Evolutionary conservation across 2,888 invertebrate species (phyloP), one percentile per base, ranked within the genome.

Genomic region (Ophraella communa): DNA sequence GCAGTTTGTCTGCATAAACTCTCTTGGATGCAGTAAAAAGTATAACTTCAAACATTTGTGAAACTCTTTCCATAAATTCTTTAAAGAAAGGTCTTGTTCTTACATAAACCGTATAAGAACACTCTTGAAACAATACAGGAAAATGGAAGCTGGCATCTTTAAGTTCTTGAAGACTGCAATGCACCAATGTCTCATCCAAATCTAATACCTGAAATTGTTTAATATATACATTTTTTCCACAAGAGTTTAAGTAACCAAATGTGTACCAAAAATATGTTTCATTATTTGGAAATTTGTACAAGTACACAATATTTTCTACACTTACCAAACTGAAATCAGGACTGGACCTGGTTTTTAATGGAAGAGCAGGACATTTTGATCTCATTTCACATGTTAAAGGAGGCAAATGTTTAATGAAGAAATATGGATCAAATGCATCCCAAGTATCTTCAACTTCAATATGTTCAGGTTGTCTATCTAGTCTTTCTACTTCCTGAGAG

Each of bases 21-120:
- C 95, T 87, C 84, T 97, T 97, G 78, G 95, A 95, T 44, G 97
- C 97, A 0, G 97, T 98, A 85, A 98, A 98, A 61, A 97, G 84
- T 58, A 96, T 96, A 21, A 97, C 95, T 39, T 71, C 71, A 20
- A 69, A 71, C 66, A 71, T 71, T 45, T 69, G 68, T 2, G 69
- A 71, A 4, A 71, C 81, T 65, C 91, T 89, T 75, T 96, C 93
- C 73, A 98, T 86, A 83, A 98, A 98, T 84, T 96, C 95, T 7
- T 91, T 88, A 83, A 96, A 95, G 81, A 88, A 93, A 0, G 97
- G 97, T 53, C 97, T 87, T 0, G 96, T 95, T 73, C 96, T 87
- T 1, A 96, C 97, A 86, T 73, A 90, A 17, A 77, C 92, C 21
- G 91, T 92, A 80, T 97, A 97, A 57, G 94, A 89, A 75, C 93